Conservation (phyloP, 2,113 vertebrate genomes). For the Ondatra zibethicus region DNA sequence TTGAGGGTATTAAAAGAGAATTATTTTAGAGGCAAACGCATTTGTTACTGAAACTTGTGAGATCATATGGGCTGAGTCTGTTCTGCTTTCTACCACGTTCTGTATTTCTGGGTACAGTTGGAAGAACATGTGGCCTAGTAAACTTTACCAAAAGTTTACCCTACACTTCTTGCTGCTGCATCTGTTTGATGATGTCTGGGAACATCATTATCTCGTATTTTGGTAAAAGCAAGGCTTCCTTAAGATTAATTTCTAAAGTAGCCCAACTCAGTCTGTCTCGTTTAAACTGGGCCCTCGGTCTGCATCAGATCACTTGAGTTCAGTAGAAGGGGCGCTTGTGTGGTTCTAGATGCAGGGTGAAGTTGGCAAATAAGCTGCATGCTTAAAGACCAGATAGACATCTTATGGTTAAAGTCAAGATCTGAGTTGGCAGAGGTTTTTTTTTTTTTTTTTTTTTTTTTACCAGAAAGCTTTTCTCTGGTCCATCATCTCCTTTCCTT, state of each 20-base stretch:
- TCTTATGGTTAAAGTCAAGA: background rate
- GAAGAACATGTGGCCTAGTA: slow-evolving; percentile 55
- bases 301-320: slow-evolving; percentile 12
- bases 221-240: slow-evolving; percentile 33
- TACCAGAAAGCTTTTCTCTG: background rate
- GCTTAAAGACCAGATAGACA: background rate
- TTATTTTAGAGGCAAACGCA: slow-evolving; percentile 49
- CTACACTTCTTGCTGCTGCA: background rate
- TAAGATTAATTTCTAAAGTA: slow-evolving; percentile 59
- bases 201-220: background rate
- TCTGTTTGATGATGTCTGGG: slow-evolving; percentile 54
- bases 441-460: slow-evolving; percentile 19
- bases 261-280: slow-evolving; percentile 42
- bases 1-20: slow-evolving; percentile 11
- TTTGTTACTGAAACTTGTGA: slow-evolving; percentile 39
- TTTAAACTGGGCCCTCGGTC: background rate
- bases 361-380: background rate
- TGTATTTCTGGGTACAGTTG: slow-evolving; percentile 60
- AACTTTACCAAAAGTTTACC: slow-evolving; percentile 59
- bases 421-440: background rate
- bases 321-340: background rate
- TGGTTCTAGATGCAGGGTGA: background rate
- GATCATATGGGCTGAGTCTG: background rate
- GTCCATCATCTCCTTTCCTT: slow-evolving; percentile 15
- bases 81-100: slow-evolving; percentile 34